Evolutionary conservation across 2,888 invertebrate genomes (phyloP).

Genomic region (Zygogramma bicolorata): DNA sequence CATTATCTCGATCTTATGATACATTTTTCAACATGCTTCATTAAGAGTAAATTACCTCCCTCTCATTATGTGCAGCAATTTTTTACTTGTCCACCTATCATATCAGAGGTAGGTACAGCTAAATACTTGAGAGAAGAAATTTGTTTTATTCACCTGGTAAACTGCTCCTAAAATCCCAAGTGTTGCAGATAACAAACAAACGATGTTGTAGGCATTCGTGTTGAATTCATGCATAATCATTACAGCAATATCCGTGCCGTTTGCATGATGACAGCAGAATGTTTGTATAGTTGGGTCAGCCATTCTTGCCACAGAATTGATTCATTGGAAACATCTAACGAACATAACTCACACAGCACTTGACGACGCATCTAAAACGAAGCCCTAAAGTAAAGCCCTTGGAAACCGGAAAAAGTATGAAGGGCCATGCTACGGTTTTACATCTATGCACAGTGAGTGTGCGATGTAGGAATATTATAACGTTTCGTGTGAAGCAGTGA

Average conservation of each 20-base stretch:
- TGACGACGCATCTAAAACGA: neutral
- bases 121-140: no score
- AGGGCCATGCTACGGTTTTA: neutral
- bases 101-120: no score
- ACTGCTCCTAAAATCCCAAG: slow-evolving; percentile 81
- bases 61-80: no score
- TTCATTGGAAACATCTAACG: neutral
- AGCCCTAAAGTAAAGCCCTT: neutral
- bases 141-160: slow-evolving; percentile 79
- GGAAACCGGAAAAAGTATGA: neutral
- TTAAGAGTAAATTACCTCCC: no score
- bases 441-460: neutral
- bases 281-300: slow-evolving; percentile 89
- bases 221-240: slow-evolving; percentile 80
- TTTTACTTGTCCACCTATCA: no score
- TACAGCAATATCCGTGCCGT: slow-evolving; percentile 74
- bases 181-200: slow-evolving; percentile 79
- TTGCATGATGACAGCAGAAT: slow-evolving; percentile 79
- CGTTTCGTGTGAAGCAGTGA: neutral
- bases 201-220: slow-evolving; percentile 78
- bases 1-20: no score
- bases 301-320: slow-evolving; percentile 67
- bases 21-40: no score
- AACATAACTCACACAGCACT: neutral
- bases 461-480: neutral